Percentiles rank a stretch among this genome's conserved stretches.
Evolutionary conservation across 2,888 invertebrate species (phyloP).

Genomic region (Shargacucullia verbasci): DNA sequence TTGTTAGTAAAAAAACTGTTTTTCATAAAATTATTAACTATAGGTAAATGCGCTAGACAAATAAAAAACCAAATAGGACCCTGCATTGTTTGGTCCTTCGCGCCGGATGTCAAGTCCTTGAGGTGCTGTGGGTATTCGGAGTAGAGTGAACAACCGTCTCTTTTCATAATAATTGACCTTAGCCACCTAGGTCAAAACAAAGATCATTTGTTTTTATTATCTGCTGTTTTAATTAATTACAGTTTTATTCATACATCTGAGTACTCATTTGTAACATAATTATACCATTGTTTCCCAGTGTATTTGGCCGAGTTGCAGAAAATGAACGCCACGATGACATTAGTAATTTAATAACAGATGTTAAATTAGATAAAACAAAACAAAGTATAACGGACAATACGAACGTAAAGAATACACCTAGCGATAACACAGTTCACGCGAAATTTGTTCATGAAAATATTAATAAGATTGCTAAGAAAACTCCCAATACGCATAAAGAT

Average conservation of each 20-base stretch:
- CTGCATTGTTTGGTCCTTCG: too few species aligned
- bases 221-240: conserved; percentile 7
- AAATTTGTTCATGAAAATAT: conserved; percentile 20
- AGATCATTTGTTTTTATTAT: conserved; percentile 2
- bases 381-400: conserved; percentile 26
- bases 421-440: conserved; percentile 25
- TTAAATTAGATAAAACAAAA: conserved; percentile 26
- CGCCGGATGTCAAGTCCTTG: too few species aligned
- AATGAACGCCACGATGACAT: conserved; percentile 46
- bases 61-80: too few species aligned
- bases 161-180: too few species aligned
- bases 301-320: conserved; percentile 63
- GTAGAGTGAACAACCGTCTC: too few species aligned
- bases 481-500: conserved; percentile 37
- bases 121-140: too few species aligned
- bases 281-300: conserved; percentile 62
- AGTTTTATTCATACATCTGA: neutral
- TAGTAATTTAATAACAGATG: conserved; percentile 46
- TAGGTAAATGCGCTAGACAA: too few species aligned
- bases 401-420: conserved; percentile 28
- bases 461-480: conserved; percentile 24
- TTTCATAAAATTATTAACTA: too few species aligned
- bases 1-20: too few species aligned
- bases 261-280: conserved; percentile 15
- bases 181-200: neutral